Base-by-base conservation (phyloP, 2,888 invertebrate genomes). In the Spodoptera littoralis region DNA sequence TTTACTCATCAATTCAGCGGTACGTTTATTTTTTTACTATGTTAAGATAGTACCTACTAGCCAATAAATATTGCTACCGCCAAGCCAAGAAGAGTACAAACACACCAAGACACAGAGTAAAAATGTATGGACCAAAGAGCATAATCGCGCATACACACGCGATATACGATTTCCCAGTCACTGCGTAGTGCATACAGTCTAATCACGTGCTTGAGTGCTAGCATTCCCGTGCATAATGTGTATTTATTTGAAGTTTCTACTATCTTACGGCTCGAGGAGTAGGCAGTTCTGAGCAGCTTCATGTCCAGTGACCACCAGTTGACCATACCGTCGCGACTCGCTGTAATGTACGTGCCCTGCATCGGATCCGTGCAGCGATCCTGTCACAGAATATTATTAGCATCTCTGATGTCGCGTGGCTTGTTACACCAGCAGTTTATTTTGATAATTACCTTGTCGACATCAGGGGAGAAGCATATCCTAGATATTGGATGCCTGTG, bases 241-340 rank as follows among this genome's bases (percentile, higher is more conserved):
- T 1, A 36, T n/a, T n/a, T 49, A n/a, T 30, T 3, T 30, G 13
- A n/a, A 3, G 13, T n/a, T 70, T 93, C 95, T 95, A 88, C 95
- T 95, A 88, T 27, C 27, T 27, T 27, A 95, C 97, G 96, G 81
- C 96, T 96, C 41, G 95, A 95, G 0, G 97, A 97, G 77, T 91
- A 94, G 0, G 96, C 96, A 11, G 95, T 95, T 60, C 96, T 95
- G 73, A 96, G 91, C 55, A 96, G 92, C n/a, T 95, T 94, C 94
- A 97, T 95, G 79, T 97, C 96, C 13, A 96, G 88, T 0, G 96
- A 95, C 98, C 98, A 98, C 89, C 97, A 97, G 86, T 97, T 97
- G 74, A 98, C 95, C 78, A 95, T 92, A 0, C 98, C 98, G 82
- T 98, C 97, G 76, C 96, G 96, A 80, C 97, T 97, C 41, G 96